A percentile compares a stretch with the other conserved stretches of the same genome.
Evolutionary conservation across 2,113 vertebrate species (phyloP).

Genomic region (Hypomesus transpacificus): DNA sequence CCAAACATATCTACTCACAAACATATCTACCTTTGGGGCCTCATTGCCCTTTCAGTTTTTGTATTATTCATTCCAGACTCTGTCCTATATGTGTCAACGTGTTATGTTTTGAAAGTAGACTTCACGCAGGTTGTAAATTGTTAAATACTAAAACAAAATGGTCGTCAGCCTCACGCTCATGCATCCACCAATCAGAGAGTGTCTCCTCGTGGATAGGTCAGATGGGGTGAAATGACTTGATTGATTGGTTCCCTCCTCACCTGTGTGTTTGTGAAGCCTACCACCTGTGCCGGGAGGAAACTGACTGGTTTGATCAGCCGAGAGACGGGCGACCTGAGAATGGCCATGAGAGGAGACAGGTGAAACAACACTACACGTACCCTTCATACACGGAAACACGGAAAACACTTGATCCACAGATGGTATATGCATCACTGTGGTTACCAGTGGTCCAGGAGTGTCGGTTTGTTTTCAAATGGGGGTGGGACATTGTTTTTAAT

Average conservation of each 20-base stretch:
- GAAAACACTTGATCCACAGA: not conserved
- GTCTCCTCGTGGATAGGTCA: conserved; percentile 33
- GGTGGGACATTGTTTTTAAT: too few relatives aligned
- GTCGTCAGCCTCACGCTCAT: not conserved
- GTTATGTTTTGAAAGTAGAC: too few relatives aligned
- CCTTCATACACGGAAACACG: not conserved
- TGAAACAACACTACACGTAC: conserved; percentile 31
- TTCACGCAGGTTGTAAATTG: too few relatives aligned
- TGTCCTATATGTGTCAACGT: too few relatives aligned
- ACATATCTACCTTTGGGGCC: not conserved
- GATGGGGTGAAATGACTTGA: conserved; percentile 53
- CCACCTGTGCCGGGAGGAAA: conserved; percentile 92
- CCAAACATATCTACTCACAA: too few relatives aligned
- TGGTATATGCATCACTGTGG: too few relatives aligned
- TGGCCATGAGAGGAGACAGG: conserved; percentile 83
- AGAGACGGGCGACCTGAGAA: conserved; percentile 87
- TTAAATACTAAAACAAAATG: too few relatives aligned
- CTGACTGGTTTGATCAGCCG: conserved; percentile 98
- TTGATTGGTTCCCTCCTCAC: conserved; percentile 25
- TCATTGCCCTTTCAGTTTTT: not conserved
- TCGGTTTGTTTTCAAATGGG: too few relatives aligned
- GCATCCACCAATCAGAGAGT: conserved; percentile 2
- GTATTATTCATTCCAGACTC: not conserved
- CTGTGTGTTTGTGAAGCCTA: conserved; percentile 86
- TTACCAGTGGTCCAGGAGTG: too few relatives aligned